Percentiles rank a stretch among this genome's conserved stretches.
Evolutionary conservation across 2,888 invertebrate species (phyloP).

Genomic region (Melinaea menophilus): DNA sequence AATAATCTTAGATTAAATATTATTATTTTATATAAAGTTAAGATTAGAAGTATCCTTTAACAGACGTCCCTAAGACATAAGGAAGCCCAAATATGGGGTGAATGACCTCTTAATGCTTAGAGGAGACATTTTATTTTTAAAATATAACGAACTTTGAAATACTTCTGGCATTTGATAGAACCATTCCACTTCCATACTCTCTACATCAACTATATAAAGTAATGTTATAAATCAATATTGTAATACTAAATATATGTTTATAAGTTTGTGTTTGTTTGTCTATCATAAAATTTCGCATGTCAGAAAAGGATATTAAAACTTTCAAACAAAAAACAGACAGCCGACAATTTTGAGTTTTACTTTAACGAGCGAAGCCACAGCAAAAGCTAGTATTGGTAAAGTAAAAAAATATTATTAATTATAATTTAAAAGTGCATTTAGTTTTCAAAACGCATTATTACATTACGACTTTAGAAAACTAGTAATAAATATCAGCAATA

Average conservation of each 20-base stretch:
- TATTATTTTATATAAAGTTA: conserved; percentile 35
- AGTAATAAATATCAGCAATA: conserved; percentile 3
- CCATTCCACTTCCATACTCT: conserved; percentile 15
- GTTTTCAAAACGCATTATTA: neutral
- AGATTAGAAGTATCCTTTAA: conserved; percentile 50
- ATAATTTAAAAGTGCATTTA: too few relatives aligned
- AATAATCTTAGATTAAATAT: too few relatives aligned
- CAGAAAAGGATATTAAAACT: too few relatives aligned
- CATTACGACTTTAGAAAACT: neutral
- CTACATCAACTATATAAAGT: neutral
- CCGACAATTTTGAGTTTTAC: too few relatives aligned
- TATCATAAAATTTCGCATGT: too few relatives aligned
- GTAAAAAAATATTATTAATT: too few relatives aligned
- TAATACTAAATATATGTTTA: neutral
- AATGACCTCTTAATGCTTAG: conserved; percentile 74
- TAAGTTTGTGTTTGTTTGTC: too few relatives aligned
- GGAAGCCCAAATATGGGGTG: conserved; percentile 73
- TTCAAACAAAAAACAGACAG: too few relatives aligned
- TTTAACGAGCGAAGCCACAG: too few relatives aligned
- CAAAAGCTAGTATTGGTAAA: too few relatives aligned
- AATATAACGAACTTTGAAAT: conserved; percentile 40
- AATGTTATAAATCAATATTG: neutral
- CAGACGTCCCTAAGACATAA: conserved; percentile 58
- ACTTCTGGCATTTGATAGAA: conserved; percentile 23
- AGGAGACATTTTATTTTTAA: conserved; percentile 77